phyloP scores from a whole-genome alignment of 2,113 vertebrate species.

The Poeciliopsis turrubarensis region DNA sequence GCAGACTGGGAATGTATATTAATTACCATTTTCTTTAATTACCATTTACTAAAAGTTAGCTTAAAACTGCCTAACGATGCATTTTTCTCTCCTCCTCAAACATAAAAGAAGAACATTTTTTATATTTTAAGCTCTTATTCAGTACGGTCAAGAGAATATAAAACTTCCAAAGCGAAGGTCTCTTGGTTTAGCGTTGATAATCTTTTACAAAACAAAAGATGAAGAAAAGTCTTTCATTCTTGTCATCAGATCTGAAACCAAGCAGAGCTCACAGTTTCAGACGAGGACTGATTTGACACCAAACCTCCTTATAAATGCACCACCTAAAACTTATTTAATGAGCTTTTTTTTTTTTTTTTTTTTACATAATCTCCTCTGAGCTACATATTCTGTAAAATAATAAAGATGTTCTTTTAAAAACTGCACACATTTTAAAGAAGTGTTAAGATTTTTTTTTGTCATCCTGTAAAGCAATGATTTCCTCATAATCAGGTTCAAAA shows the following conservation, averaged over 20 bases:
- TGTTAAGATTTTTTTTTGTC: not conserved
- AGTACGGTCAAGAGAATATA: not conserved
- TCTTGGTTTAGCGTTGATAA: not conserved
- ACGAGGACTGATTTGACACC: not conserved
- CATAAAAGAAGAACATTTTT: not conserved
- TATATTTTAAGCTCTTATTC: not conserved
- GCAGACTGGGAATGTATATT: not conserved
- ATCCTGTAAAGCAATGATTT: not conserved
- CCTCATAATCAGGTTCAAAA: not conserved
- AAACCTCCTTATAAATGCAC: not conserved
- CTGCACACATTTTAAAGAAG: too few relatives aligned
- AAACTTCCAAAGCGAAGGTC: not conserved
- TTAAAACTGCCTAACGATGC: not conserved
- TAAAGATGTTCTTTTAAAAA: not conserved
- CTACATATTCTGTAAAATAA: not conserved
- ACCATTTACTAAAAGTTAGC: not conserved
- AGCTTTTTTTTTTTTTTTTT: not conserved
- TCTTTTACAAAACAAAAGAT: not conserved
- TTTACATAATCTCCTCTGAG: not conserved
- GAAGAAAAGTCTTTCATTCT: not conserved
- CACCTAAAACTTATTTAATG: not conserved
- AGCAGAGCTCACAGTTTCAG: not conserved
- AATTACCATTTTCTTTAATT: not conserved
- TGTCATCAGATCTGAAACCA: not conserved
- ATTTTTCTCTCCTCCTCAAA: not conserved